phyloP scores from a whole-genome alignment of 2,888 invertebrate genomes.

The Hypena proboscidalis region DNA sequence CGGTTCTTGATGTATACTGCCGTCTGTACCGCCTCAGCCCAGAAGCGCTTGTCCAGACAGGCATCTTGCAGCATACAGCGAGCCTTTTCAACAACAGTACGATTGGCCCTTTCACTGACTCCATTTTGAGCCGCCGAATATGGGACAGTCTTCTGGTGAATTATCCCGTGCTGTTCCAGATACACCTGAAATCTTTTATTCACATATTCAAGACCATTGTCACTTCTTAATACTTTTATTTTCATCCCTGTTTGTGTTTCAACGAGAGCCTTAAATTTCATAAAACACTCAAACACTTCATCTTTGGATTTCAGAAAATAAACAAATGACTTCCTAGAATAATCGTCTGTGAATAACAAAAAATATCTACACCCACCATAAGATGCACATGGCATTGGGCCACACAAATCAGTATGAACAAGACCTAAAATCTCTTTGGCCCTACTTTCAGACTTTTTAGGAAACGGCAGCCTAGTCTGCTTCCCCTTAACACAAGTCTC shows the following conservation, averaged over 20 bases:
- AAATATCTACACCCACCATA: conserved; percentile 10
- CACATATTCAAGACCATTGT: conserved; percentile 9
- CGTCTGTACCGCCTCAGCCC: neutral
- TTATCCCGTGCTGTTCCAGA: too few relatives aligned
- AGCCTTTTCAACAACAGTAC: too few relatives aligned
- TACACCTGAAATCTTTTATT: too few relatives aligned
- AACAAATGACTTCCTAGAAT: too few relatives aligned
- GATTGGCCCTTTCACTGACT: too few relatives aligned
- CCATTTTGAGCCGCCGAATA: too few relatives aligned
- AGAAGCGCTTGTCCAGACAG: neutral
- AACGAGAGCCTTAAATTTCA: too few relatives aligned
- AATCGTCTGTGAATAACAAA: conserved; percentile 12
- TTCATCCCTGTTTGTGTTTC: neutral
- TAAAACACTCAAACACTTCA: too few relatives aligned
- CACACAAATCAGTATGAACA: conserved; percentile 27
- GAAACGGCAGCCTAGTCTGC: conserved; percentile 32
- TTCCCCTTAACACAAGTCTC: conserved; percentile 35
- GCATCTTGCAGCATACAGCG: neutral
- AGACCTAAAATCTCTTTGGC: conserved; percentile 2
- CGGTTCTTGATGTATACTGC: neutral
- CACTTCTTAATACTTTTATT: neutral
- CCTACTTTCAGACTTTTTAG: conserved; percentile 6
- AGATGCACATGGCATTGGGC: conserved; percentile 21
- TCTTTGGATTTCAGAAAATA: too few relatives aligned
- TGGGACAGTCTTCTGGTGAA: too few relatives aligned